Evolutionary conservation across 2,113 vertebrate species (phyloP), one percentile per base, ranked within the genome.

Genomic region (Pica pica): DNA sequence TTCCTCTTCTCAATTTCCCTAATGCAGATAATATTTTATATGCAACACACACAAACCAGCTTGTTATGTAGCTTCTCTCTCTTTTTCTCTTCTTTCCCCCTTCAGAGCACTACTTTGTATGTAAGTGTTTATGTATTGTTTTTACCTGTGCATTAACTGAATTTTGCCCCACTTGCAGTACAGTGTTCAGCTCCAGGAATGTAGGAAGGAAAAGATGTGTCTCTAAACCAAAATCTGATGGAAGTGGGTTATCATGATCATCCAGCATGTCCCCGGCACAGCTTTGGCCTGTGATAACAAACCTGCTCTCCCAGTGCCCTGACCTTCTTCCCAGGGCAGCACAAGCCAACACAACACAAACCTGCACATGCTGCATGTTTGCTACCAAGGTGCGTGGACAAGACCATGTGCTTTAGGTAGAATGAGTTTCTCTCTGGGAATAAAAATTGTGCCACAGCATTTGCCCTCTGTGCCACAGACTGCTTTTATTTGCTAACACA

Each of bases 341-440:
- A 74, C 20, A 44, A 69, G 9, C 9, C 69, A 37, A 4, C 15
- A 26, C 15, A 50, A 37, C 33, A 37, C 15, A 64, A 21, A 67
- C 44, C 8, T 17, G 35, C 17, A 33, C 16, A 8, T 28, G 5
- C 10, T 18, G 1, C 11, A 1, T 0, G 0, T 8, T 20, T 73
- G 22, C 15, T 68, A 21, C 19, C 24, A 30, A 21, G 10, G 33
- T 33, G 12, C 7, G 28, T 24, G 30, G 30, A 30, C 18, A 56
- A 8, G 8, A 33, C 1, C 3, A 1, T 2, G 10, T 10, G 2
- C 18, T 69, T 35, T 33, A 37, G 7, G 26, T 3, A 27, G 27
- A 84, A 81, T 2, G 16, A 55, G 10, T 37, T 55, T n/a, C 13
- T 14, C 10, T 60, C 20, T 64, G 21, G 11, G 3, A 35, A 19